Evolutionary conservation across 2,113 vertebrate genomes (phyloP).

Genomic region (Gymnorhina tibicen): DNA sequence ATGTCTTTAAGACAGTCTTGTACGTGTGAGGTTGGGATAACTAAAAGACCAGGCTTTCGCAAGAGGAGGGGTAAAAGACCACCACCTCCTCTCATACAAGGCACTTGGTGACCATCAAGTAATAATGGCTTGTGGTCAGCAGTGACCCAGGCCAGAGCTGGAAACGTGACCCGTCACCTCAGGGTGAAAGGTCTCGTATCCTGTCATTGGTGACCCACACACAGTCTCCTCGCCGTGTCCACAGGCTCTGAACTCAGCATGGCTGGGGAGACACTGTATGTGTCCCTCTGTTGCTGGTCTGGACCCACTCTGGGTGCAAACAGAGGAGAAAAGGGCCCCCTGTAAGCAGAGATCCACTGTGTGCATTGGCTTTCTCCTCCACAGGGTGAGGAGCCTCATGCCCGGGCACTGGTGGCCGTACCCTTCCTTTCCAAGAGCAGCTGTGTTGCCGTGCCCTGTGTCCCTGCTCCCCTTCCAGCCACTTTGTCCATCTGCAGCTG

Average conservation of each 20-base stretch:
- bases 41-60: neutral
- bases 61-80: neutral
- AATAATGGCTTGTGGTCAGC: neutral
- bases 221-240: neutral
- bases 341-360: neutral
- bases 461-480: neutral
- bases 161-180: neutral
- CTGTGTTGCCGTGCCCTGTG: neutral
- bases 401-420: neutral
- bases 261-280: neutral
- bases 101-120: neutral
- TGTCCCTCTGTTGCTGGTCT: neutral
- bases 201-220: neutral
- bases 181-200: neutral
- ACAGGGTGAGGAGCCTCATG: accelerated
- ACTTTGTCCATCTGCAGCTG: neutral
- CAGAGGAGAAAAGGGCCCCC: neutral
- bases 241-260: neutral
- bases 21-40: neutral
- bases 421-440: neutral
- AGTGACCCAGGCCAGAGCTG: neutral
- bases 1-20: neutral
- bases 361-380: neutral
- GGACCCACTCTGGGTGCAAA: neutral
- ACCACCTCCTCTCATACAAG: neutral